phyloP scores from a whole-genome alignment of 2,113 vertebrate species.

The Sinocyclocheilus anophthalmus region DNA sequence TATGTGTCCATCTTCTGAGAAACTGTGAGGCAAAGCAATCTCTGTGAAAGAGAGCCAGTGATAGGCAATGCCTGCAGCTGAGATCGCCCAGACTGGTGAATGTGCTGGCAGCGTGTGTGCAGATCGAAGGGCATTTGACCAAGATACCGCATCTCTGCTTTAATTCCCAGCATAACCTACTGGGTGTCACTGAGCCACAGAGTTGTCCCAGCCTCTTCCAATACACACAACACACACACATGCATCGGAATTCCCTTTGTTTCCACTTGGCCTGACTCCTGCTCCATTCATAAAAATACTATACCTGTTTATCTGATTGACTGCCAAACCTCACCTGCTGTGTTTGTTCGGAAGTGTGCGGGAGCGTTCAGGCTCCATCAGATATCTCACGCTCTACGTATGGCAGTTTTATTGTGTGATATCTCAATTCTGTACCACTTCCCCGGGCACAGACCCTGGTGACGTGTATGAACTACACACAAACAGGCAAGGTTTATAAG shows the following conservation, averaged over 20 bases:
- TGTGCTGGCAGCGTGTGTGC: slow-evolving; percentile 29
- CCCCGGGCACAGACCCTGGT: no score
- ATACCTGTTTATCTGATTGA: slow-evolving; percentile 24
- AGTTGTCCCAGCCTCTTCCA: neutral
- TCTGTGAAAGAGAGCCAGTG: slow-evolving; percentile 6
- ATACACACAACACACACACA: neutral
- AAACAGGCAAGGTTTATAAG: no score
- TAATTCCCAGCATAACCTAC: slow-evolving; percentile 7
- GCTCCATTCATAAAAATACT: slow-evolving; percentile 15
- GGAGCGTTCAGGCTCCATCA: neutral
- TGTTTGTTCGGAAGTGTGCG: slow-evolving; percentile 21
- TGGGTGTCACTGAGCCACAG: slow-evolving; percentile 10
- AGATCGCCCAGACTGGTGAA: neutral
- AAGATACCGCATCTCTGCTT: slow-evolving; percentile 41
- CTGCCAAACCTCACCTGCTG: slow-evolving; percentile 16
- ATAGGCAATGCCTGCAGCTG: neutral
- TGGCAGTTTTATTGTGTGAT: no score
- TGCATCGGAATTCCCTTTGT: slow-evolving; percentile 22
- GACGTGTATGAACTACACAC: no score
- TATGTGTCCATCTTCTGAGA: neutral
- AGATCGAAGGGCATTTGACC: slow-evolving; percentile 24
- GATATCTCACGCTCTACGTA: neutral
- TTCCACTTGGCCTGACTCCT: neutral
- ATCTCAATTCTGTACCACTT: no score
- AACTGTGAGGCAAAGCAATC: slow-evolving; percentile 36